Conservation (phyloP, 1,140 invertebrate species). For the Drosophila watanabei region DNA sequence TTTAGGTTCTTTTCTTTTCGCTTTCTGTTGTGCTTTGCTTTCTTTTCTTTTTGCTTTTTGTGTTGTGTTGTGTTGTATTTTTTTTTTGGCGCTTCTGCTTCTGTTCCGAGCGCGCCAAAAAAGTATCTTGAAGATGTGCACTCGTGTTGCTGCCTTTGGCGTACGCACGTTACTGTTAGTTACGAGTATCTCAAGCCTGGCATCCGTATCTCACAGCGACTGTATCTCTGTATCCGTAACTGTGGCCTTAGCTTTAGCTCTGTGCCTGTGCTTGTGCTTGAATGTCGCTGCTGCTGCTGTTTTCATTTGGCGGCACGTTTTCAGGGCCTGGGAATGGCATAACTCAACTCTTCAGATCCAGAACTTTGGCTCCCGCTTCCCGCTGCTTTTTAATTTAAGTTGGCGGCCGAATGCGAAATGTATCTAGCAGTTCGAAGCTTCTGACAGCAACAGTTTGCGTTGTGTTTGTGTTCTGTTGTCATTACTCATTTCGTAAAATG, state of each 20-base stretch:
- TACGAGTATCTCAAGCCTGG: constrained; percentile 47
- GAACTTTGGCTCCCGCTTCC: constrained; percentile 24
- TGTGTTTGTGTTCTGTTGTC: constrained; percentile 55
- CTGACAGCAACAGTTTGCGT: constrained; percentile 64
- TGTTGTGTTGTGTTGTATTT: constrained; percentile 5
- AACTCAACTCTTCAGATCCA: constrained; percentile 60
- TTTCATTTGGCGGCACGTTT: constrained; percentile 58
- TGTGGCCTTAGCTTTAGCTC: constrained; percentile 1
- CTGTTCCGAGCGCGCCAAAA: constrained; percentile 72
- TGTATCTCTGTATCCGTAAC: constrained; percentile 35
- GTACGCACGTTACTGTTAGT: constrained; percentile 83
- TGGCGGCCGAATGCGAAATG: constrained; percentile 66
- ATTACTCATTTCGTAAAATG: constrained; percentile 72
- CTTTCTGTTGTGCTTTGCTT: constrained; percentile 49
- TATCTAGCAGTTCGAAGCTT: constrained; percentile 60
- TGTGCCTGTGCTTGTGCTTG: neutral
- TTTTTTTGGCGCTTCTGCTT: constrained; percentile 72
- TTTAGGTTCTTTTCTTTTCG: constrained; percentile 40
- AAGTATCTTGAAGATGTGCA: constrained; percentile 51
- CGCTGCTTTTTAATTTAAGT: constrained; percentile 82
- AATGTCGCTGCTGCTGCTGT: constrained; percentile 20
- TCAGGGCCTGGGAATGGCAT: constrained; percentile 39
- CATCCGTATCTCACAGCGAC: constrained; percentile 20
- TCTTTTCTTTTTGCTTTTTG: constrained; percentile 34
- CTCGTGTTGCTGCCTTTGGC: constrained; percentile 40